Evolutionary conservation across 2,113 vertebrate genomes (phyloP), one percentile per base, ranked within the genome.

Genomic region (Rhea americana): DNA sequence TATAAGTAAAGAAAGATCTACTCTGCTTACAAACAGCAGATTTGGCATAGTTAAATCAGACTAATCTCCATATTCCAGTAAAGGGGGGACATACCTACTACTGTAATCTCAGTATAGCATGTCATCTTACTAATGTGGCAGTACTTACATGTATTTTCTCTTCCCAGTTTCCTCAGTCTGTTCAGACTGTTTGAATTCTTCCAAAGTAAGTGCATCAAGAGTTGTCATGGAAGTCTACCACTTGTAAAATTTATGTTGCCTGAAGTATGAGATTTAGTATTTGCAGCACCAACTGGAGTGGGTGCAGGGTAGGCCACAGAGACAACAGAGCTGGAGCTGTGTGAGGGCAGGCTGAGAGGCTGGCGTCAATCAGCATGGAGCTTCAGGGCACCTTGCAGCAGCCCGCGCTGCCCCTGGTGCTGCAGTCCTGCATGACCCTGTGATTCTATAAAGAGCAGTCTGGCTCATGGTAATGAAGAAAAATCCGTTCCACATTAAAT

Each of bases 351-450:
- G 35, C 59, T 62, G 13, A 16, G 61, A 37, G 19, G 35, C 13
- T 37, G 14, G 13, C 6, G 35, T 55, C 53, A 26, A 15, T 28
- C 48, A 51, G 48, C 24, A 19, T 47, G 20, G 20, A 55, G 26
- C 26, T 28, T 55, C 14, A 55, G 53, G 53, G 53, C 13, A 26
- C 53, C 19, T 45, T 14, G 15, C 43, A 45, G 43, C 2, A 4
- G 14, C 3, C 11, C 18, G 55, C 70, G 19, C 4, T 24, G 5
- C 12, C 7, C 32, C 11, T 0, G 0, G 2, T 37, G 8, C 3
- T 73, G 8, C 13, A 50, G 35, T 37, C 21, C 12, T 4, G 3
- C 1, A 17, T 17, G 10, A 30, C 59, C 41, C 20, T 39, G 10
- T 59, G 11, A 30, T 22, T 51, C 26, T 5, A 1, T 45, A 53